Base-by-base conservation (phyloP, 2,113 vertebrate species). In the Rattus rattus region DNA sequence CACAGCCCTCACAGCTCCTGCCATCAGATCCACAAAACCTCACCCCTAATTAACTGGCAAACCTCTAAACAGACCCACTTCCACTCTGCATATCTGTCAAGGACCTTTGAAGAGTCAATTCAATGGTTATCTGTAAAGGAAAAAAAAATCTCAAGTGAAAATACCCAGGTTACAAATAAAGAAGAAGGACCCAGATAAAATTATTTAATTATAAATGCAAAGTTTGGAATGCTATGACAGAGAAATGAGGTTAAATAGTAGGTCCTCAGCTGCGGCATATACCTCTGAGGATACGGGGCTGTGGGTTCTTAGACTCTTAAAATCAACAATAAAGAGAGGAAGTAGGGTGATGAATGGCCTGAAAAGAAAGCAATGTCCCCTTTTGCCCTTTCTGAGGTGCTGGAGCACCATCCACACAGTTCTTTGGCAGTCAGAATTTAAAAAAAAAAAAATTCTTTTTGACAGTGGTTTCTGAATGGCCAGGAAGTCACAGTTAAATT, bases 401-500 rank as follows among this genome's bases (percentile, higher is more conserved):
- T 67, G 49, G 49, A 1, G 20, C 47, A 87, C 26, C 47, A 87
- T 47, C 20, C n/a, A 59, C 5, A 3, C 26, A 72, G 22, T 92
- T 96, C 36, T 95, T 92, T 96, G 16, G 43, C 65, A 87, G 61
- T 54, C 43, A 88, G 30, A 12, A 73, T 65, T 24, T 56, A 75
- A 95, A 94, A 56, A 22, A 85, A 2, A 39, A 83, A 69, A 61
- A 61, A 33, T 56, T 56, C 13, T 56, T 13, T 65, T 77, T 94
- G 79, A 77, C 63, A 43, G 49, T 28, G 7, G 30, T 91, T 95
- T 94, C 63, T 95, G 22, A 96, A 91, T 47, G 16, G 2, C 61
- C 63, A 95, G 69, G 49, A 96, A 91, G 95, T 93, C 75, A 90
- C 11, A 87, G 33, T 76, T 63, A 83, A 96, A 67, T 69, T 65